phyloP scores from a whole-genome alignment of 2,888 invertebrate genomes.

The Lochmaea crataegi region DNA sequence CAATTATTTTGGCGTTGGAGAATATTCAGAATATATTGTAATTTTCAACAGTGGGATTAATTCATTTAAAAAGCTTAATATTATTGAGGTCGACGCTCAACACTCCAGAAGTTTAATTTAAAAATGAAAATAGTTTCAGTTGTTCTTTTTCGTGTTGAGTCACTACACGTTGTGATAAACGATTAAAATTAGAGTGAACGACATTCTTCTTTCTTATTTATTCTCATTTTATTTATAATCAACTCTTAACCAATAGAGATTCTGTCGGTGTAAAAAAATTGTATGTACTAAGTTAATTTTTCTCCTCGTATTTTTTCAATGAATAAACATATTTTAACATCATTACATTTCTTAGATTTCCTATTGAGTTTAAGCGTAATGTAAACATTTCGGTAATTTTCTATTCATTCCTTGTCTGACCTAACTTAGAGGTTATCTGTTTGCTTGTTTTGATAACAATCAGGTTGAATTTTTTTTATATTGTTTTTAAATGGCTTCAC shows the following conservation, averaged over 20 bases:
- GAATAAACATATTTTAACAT: too few species aligned
- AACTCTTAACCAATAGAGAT: too few species aligned
- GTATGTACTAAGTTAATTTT: too few species aligned
- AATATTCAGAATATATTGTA: slow-evolving; percentile 5
- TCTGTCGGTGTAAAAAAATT: too few species aligned
- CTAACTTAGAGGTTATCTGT: slow-evolving; percentile 48
- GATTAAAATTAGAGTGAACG: background rate
- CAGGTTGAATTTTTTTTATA: background rate
- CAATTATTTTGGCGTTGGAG: slow-evolving; percentile 3
- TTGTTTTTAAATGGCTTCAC: background rate
- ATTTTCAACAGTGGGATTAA: background rate
- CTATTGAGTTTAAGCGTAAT: background rate
- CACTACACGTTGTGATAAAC: too few species aligned
- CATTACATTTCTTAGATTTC: background rate
- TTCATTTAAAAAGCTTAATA: slow-evolving; percentile 5
- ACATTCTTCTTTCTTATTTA: too few species aligned
- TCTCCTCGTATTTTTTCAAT: too few species aligned
- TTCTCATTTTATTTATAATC: too few species aligned
- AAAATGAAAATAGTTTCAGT: slow-evolving; percentile 8
- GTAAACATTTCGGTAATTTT: background rate
- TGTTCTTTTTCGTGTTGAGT: too few species aligned
- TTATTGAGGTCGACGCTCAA: slow-evolving; percentile 3
- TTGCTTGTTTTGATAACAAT: slow-evolving; percentile 35
- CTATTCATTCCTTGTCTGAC: slow-evolving; percentile 20
- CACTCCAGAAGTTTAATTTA: background rate